phyloP scores from a whole-genome alignment of 2,888 invertebrate genomes.

The Drosophila crucigera region DNA sequence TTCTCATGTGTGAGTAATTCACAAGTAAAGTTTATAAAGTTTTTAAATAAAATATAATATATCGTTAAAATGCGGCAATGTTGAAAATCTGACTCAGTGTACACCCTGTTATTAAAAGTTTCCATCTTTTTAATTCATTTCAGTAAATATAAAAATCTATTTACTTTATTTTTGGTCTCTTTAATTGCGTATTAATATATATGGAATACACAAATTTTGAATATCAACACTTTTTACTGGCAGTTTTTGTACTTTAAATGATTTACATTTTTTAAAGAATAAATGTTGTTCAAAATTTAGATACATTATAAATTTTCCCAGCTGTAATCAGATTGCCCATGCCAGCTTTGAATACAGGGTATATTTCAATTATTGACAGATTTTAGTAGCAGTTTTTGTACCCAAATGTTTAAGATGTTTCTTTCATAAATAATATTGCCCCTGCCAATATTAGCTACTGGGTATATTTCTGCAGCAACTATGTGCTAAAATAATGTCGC shows the following conservation, averaged over 20 bases:
- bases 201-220: not conserved
- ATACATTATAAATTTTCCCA: not conserved
- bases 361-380: not conserved
- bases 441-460: not conserved
- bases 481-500: constrained; percentile 70
- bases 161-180: not conserved
- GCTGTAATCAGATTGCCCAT: not conserved
- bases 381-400: not conserved
- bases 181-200: not conserved
- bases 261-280: not conserved
- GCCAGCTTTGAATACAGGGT: not conserved
- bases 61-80: constrained; percentile 8
- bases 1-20: constrained; percentile 79
- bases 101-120: constrained; percentile 3
- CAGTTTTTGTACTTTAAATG: not conserved
- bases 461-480: constrained; percentile 49
- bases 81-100: not conserved
- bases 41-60: constrained; percentile 76
- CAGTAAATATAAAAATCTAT: not conserved
- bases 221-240: not conserved
- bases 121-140: no score
- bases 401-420: not conserved
- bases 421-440: not conserved
- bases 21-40: constrained; percentile 76
- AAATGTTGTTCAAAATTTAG: not conserved